These are phyloP conservation scores for Pluvialis apricaria DNA, from an alignment of 2,113 vertebrate genomes.

Conservation along the genomic window DNA sequence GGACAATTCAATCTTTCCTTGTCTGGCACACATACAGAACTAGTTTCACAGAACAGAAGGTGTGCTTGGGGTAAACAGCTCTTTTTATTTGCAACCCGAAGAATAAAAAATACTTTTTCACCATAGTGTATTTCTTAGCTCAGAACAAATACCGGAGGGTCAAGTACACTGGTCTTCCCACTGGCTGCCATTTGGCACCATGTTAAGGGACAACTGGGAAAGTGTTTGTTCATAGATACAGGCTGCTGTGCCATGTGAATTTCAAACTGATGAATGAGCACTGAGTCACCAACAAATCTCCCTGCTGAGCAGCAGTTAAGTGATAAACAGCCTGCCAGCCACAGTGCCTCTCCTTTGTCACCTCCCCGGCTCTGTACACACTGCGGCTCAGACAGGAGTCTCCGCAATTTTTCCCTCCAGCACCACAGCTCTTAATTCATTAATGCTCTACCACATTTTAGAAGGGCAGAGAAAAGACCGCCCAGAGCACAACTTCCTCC, in stretches of 20 bases:
- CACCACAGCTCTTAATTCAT: neutral
- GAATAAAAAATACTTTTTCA: neutral
- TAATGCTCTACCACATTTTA: neutral
- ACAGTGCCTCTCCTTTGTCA: neutral
- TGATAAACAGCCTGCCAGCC: slow-evolving; percentile 14
- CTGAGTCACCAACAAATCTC: neutral
- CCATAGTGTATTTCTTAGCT: neutral
- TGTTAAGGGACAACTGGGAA: neutral
- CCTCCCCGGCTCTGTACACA: neutral
- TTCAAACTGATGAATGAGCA: neutral
- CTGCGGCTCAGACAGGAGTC: neutral
- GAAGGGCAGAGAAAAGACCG: neutral
- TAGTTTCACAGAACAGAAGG: neutral
- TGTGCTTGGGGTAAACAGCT: neutral
- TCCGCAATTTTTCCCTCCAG: neutral
- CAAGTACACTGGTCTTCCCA: neutral
- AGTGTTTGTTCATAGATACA: neutral
- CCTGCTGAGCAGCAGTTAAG: slow-evolving; percentile 16
- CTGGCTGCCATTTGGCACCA: neutral
- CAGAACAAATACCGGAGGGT: neutral
- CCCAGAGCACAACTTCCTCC: neutral
- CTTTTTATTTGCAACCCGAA: neutral
- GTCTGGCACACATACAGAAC: neutral
- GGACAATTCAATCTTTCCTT: neutral
- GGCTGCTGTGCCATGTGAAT: neutral